phyloP scores from a whole-genome alignment of 2,113 vertebrate species.

The Leiothrix lutea region DNA sequence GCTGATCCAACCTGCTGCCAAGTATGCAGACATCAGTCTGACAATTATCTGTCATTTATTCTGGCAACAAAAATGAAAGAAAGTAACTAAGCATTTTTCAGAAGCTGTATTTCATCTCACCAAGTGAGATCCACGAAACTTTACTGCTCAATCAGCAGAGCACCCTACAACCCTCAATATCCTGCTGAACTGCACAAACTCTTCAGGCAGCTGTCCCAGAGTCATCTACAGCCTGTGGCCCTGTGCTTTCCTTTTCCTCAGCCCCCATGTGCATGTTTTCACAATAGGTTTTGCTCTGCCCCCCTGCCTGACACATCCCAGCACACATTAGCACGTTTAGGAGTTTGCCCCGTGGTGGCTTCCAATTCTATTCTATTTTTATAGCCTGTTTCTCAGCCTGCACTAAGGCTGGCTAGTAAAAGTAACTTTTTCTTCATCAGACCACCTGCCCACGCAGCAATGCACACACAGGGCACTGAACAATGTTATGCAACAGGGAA shows the following conservation, averaged over 20 bases:
- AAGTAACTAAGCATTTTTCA: not conserved
- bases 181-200: not conserved
- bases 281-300: not conserved
- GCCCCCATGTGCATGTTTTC: not conserved
- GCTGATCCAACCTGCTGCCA: not conserved
- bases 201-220: not conserved
- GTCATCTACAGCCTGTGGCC: not conserved
- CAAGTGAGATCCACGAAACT: accelerated
- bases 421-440: not conserved
- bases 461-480: not conserved
- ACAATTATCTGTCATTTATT: not conserved
- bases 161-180: not conserved
- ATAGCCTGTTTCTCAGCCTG: not conserved
- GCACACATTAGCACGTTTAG: not conserved
- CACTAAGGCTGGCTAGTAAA: not conserved
- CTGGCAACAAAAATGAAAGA: not conserved
- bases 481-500: accelerated
- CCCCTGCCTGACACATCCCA: not conserved
- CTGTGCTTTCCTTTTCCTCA: not conserved
- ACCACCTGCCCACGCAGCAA: not conserved
- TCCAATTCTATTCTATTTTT: not conserved
- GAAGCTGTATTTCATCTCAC: not conserved
- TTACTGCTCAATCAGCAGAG: not conserved
- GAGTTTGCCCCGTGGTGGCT: not conserved
- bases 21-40: not conserved